phyloP scores from a whole-genome alignment of 2,797 vertebrate genomes.

The Anolis apletophallus region DNA sequence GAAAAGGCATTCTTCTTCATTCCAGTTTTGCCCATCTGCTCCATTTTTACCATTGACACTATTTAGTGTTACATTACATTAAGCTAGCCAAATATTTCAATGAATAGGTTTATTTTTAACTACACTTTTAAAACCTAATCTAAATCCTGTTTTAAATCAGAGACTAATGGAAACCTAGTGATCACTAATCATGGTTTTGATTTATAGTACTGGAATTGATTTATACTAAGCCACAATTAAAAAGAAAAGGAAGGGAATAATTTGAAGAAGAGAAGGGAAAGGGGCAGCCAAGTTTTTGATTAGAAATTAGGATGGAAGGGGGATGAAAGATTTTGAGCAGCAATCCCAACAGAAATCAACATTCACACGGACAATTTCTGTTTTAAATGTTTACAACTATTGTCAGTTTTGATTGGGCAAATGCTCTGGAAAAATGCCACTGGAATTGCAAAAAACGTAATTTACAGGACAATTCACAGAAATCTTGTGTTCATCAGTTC shows the following conservation, averaged over 20 bases:
- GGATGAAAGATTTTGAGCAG: not conserved
- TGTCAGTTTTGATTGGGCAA: not conserved
- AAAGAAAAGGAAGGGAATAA: not conserved
- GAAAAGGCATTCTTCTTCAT: not conserved
- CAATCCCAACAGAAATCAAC: not conserved
- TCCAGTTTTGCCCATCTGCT: not conserved
- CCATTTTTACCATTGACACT: not conserved
- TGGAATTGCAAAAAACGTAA: too few relatives aligned
- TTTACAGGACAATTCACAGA: not conserved
- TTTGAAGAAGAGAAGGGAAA: not conserved
- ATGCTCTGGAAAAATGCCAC: not conserved
- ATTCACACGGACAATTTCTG: not conserved
- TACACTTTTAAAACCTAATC: not conserved
- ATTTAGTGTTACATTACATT: not conserved
- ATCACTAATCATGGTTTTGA: not conserved
- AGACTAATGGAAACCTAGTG: not conserved
- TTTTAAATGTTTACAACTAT: not conserved
- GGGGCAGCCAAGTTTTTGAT: not conserved
- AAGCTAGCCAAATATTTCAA: not conserved
- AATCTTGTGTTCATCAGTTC: not conserved
- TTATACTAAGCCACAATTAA: not conserved
- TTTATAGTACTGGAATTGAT: not conserved
- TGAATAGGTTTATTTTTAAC: not conserved
- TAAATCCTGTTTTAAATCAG: conserved; percentile 2
- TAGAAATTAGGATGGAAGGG: too few relatives aligned